These are phyloP conservation scores for Myrmecophaga tridactyla DNA, from an alignment of 2,113 vertebrate genomes.

Conservation along the genomic window DNA sequence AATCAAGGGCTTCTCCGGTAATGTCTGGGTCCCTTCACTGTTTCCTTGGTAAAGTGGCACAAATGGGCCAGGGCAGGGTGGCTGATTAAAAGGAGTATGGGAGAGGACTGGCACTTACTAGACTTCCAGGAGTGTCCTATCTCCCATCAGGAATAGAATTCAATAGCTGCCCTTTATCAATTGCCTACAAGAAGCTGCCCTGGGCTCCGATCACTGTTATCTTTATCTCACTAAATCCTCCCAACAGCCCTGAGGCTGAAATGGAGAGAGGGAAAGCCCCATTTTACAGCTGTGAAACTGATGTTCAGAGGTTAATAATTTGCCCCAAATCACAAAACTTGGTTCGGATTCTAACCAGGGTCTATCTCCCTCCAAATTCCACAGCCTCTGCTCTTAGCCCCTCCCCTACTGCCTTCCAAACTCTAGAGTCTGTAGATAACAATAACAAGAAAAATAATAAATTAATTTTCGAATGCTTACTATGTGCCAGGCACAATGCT, in stretches of 20 bases:
- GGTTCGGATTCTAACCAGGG: not conserved
- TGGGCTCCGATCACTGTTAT: not conserved
- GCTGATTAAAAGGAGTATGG: slow-evolving; percentile 63
- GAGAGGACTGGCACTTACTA: slow-evolving; percentile 43
- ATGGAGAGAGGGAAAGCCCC: not conserved
- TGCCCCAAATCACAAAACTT: not conserved
- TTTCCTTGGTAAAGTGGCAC: slow-evolving; percentile 69
- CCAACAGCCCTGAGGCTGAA: not conserved
- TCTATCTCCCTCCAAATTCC: not conserved
- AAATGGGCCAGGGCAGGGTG: slow-evolving; percentile 67
- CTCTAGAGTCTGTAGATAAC: not conserved
- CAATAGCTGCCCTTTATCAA: not conserved
- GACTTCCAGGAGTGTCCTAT: slow-evolving; percentile 31
- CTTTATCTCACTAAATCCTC: slow-evolving; percentile 25
- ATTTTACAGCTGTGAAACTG: slow-evolving; percentile 20
- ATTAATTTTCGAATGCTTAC: not conserved
- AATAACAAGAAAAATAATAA: not conserved
- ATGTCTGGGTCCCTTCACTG: slow-evolving; percentile 63
- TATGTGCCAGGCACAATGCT: not conserved
- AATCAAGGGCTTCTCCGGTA: slow-evolving; percentile 66
- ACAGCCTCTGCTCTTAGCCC: not conserved
- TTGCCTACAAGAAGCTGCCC: not conserved
- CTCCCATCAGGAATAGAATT: not conserved
- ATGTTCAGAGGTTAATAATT: not conserved
- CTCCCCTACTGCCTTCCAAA: not conserved